Conservation (phyloP, 1,140 invertebrate genomes). For the Bicyclus anynana region DNA sequence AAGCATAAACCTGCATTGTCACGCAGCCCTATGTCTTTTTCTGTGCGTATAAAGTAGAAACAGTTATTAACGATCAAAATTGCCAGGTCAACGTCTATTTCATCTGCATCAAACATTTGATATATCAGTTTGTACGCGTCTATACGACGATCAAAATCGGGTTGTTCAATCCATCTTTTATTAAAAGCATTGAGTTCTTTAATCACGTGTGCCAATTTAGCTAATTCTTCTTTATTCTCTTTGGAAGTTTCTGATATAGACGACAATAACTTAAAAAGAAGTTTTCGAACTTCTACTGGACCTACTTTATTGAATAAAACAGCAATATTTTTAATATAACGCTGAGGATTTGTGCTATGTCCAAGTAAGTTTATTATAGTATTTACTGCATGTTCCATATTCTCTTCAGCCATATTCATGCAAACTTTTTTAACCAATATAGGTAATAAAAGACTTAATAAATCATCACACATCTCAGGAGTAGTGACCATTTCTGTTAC, state of each 20-base stretch:
- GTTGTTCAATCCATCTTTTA: slow-evolving; percentile 91
- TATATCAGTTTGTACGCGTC: slow-evolving; percentile 84
- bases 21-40: slow-evolving; percentile 89
- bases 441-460: slow-evolving; percentile 85
- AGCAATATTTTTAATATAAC: slow-evolving; percentile 82
- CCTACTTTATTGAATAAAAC: slow-evolving; percentile 82
- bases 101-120: slow-evolving; percentile 74
- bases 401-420: slow-evolving; percentile 80
- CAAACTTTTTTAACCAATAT: slow-evolving; percentile 83
- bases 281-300: slow-evolving; percentile 80
- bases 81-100: slow-evolving; percentile 82
- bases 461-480: slow-evolving; percentile 80
- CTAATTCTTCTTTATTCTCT: slow-evolving; percentile 55
- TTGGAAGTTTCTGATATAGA: slow-evolving; percentile 74
- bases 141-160: slow-evolving; percentile 90
- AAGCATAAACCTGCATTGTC: slow-evolving; percentile 88
- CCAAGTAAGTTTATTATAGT: slow-evolving; percentile 86
- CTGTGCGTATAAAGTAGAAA: slow-evolving; percentile 86
- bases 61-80: slow-evolving; percentile 89
- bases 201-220: slow-evolving; percentile 75
- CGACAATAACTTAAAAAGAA: slow-evolving; percentile 79
- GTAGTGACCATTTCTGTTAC: slow-evolving; percentile 85
- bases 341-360: slow-evolving; percentile 80
- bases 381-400: slow-evolving; percentile 78
- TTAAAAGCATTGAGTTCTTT: slow-evolving; percentile 91